Conservation (phyloP, 2,888 invertebrate species). For the Coremacera marginata region DNA sequence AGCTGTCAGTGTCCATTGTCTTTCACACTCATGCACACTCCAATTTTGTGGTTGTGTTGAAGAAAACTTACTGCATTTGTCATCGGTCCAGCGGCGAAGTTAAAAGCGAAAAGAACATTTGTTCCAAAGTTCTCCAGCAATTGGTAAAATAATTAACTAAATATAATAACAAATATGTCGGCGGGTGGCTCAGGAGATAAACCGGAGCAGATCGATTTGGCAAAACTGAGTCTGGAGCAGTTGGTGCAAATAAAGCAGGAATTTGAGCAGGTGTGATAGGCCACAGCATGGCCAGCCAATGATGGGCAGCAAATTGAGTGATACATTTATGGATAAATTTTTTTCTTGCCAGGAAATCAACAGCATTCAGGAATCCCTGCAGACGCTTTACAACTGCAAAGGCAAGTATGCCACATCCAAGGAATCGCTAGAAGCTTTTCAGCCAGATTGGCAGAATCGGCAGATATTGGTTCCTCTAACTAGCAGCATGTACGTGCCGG, state of each 20-base stretch:
- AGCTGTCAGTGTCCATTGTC: not conserved
- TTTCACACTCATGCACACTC: not conserved
- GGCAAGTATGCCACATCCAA: slow-evolving; percentile 90
- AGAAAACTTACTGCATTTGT: slow-evolving; percentile 3
- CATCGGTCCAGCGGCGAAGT: not conserved
- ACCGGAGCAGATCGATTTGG: slow-evolving; percentile 83
- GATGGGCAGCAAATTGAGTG: not conserved
- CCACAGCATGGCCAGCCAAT: not conserved
- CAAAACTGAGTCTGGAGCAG: slow-evolving; percentile 83
- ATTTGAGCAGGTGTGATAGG: slow-evolving; percentile 79
- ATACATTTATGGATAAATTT: slow-evolving; percentile 17
- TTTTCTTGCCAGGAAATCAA: slow-evolving; percentile 78
- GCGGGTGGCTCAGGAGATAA: slow-evolving; percentile 69
- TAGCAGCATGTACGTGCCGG: slow-evolving; percentile 97
- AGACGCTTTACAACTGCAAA: slow-evolving; percentile 90
- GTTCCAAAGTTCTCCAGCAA: slow-evolving; percentile 48
- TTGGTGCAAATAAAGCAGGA: slow-evolving; percentile 87
- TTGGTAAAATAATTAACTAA: slow-evolving; percentile 32
- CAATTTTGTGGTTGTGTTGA: not conserved
- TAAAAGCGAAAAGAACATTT: slow-evolving; percentile 46
- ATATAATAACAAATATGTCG: slow-evolving; percentile 51
- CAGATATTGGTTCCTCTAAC: slow-evolving; percentile 94
- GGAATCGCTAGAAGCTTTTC: slow-evolving; percentile 85
- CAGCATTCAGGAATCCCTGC: slow-evolving; percentile 90
- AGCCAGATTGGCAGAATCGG: slow-evolving; percentile 81